Percentiles rank a stretch among this genome's conserved stretches.
Evolutionary conservation across 2,113 vertebrate species (phyloP).

Genomic region (Siniperca knerii): DNA sequence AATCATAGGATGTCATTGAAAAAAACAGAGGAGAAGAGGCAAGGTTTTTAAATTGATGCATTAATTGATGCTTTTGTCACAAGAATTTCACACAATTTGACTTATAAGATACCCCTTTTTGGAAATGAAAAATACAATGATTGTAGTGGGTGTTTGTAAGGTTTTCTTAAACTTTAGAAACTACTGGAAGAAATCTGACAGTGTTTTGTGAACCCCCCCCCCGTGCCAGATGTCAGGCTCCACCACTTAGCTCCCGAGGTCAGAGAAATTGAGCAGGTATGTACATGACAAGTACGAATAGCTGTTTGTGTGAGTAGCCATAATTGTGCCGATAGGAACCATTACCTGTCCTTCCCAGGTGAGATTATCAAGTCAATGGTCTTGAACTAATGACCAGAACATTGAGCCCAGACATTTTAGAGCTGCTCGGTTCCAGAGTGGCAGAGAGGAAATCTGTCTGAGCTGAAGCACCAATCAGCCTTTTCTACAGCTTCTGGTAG

Average conservation of each 20-base stretch:
- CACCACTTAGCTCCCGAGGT: slow-evolving; percentile 52
- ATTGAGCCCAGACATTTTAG: slow-evolving; percentile 66
- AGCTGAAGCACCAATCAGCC: slow-evolving; percentile 54
- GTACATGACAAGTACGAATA: slow-evolving; percentile 75
- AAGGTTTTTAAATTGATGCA: background rate
- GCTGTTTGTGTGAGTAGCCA: slow-evolving; percentile 72
- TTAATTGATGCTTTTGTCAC: background rate
- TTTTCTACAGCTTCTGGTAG: slow-evolving; percentile 21
- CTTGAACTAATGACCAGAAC: slow-evolving; percentile 83
- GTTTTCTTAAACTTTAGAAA: slow-evolving; percentile 9
- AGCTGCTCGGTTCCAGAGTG: slow-evolving; percentile 59
- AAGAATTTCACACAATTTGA: background rate
- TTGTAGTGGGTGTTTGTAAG: background rate
- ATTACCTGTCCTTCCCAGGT: slow-evolving; percentile 83
- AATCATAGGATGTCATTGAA: background rate
- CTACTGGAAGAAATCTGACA: background rate
- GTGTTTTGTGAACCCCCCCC: slow-evolving; percentile 9
- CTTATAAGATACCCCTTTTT: background rate
- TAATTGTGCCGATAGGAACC: slow-evolving; percentile 79
- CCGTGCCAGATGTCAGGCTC: slow-evolving; percentile 46
- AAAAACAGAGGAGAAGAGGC: background rate
- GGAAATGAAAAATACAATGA: background rate
- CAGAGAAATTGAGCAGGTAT: slow-evolving; percentile 64
- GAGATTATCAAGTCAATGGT: slow-evolving; percentile 82
- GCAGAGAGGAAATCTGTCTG: slow-evolving; percentile 43